Conservation (phyloP, 2,113 vertebrate species). For the Apteryx mantelli region DNA sequence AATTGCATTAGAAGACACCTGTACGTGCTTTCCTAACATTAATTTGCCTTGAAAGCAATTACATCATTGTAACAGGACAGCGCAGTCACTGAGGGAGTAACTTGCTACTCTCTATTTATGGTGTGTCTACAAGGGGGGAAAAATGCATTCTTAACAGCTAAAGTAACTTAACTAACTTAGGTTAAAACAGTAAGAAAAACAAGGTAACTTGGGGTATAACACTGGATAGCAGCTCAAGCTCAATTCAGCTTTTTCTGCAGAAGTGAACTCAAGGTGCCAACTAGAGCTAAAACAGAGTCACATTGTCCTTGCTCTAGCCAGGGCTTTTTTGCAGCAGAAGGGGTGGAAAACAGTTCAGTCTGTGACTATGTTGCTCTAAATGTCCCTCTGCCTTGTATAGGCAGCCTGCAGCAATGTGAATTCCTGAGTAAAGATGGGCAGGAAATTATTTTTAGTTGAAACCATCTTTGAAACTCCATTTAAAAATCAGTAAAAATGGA, state of each 20-base stretch:
- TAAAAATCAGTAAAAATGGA: not conserved
- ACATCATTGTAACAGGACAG: not conserved
- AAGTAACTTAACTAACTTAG: not conserved
- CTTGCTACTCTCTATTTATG: not conserved
- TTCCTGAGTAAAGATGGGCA: conserved; percentile 18
- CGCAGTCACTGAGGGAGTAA: not conserved
- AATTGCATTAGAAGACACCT: conserved; percentile 2
- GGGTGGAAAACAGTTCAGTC: not conserved
- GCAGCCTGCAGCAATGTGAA: conserved; percentile 30
- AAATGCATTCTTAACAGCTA: not conserved
- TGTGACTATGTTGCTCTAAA: conserved; percentile 2
- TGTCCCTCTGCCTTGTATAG: conserved; percentile 29
- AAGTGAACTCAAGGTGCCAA: not conserved
- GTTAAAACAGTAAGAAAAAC: conserved; percentile 2
- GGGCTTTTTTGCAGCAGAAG: conserved; percentile 14
- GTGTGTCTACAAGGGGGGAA: not conserved
- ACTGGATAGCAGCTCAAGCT: not conserved
- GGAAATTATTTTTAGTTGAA: conserved; percentile 29
- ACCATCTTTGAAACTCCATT: not conserved
- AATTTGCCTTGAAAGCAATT: not conserved
- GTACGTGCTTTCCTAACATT: conserved; percentile 1
- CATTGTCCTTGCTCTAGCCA: not conserved
- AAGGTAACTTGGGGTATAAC: not conserved
- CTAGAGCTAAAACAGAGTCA: conserved; percentile 37
- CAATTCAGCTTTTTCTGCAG: not conserved